Conservation (phyloP, 2,797 vertebrate genomes). For the Syncerus caffer region DNA sequence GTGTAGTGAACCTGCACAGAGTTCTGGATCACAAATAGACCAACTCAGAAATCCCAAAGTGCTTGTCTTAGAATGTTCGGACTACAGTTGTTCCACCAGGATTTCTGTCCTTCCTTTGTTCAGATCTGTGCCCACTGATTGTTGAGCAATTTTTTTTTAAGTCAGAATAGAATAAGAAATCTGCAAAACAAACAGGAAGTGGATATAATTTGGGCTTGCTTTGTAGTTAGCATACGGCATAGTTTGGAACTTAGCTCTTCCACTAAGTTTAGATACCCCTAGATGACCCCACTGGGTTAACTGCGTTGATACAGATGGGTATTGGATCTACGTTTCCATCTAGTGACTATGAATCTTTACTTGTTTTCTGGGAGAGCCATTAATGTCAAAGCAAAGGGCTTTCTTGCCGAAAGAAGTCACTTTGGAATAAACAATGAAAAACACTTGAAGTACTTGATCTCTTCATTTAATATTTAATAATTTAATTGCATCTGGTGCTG, state of each 20-base stretch:
- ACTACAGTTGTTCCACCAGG: neutral
- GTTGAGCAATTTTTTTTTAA: neutral
- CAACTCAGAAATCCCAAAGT: slow-evolving; percentile 21
- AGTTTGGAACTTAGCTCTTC: neutral
- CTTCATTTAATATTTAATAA: slow-evolving; percentile 74
- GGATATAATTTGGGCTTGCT: neutral
- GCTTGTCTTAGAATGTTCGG: neutral
- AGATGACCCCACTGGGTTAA: neutral
- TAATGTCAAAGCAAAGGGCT: slow-evolving; percentile 60
- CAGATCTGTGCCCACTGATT: neutral
- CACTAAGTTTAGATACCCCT: neutral
- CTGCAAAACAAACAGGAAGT: slow-evolving; percentile 8
- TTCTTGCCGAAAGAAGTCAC: slow-evolving; percentile 63
- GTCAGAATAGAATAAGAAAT: slow-evolving; percentile 11
- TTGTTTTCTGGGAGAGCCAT: slow-evolving; percentile 40
- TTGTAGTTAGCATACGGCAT: neutral
- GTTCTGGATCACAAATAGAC: slow-evolving; percentile 7
- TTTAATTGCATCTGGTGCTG: slow-evolving; percentile 66
- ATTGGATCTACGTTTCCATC: neutral
- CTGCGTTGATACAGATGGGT: neutral
- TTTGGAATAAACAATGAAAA: slow-evolving; percentile 69
- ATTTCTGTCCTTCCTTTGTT: neutral
- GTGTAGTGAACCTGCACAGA: neutral
- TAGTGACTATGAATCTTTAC: neutral
- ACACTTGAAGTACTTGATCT: slow-evolving; percentile 64